Evolutionary conservation across 2,888 invertebrate genomes (phyloP).

Genomic region (Thyatira batis): DNA sequence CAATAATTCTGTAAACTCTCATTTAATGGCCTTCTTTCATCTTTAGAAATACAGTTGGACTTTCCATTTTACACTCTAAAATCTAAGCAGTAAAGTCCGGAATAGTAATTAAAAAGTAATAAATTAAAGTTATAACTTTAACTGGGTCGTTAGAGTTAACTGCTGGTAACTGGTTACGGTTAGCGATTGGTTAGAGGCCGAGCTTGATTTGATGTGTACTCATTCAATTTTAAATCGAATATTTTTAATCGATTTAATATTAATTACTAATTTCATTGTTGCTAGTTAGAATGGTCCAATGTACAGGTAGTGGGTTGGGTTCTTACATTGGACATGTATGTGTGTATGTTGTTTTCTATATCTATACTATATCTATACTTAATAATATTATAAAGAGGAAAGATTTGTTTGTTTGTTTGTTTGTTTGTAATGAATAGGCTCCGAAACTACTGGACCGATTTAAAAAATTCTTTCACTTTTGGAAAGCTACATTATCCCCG

Average conservation of each 20-base stretch:
- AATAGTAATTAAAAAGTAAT: conserved; percentile 12
- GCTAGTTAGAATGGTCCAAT: too few relatives aligned
- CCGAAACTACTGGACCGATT: too few relatives aligned
- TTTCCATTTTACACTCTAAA: conserved; percentile 11
- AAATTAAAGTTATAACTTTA: conserved; percentile 25
- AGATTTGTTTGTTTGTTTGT: too few relatives aligned
- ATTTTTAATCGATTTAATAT: background rate
- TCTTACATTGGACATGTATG: too few relatives aligned
- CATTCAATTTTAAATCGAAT: background rate
- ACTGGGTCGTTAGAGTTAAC: conserved; percentile 20
- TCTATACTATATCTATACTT: too few relatives aligned
- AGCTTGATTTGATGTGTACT: background rate
- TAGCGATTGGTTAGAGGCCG: background rate
- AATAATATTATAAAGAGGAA: too few relatives aligned
- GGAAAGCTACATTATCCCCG: too few relatives aligned
- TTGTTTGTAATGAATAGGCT: too few relatives aligned
- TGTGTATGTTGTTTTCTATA: too few relatives aligned
- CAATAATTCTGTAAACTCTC: background rate
- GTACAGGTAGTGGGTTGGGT: too few relatives aligned
- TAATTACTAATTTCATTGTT: too few relatives aligned
- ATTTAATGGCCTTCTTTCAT: background rate
- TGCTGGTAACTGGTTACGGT: background rate
- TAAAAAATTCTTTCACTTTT: too few relatives aligned
- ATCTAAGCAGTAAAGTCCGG: conserved; percentile 16
- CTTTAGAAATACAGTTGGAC: background rate